Conservation (phyloP, 2,113 vertebrate genomes). For the Podiceps cristatus region DNA sequence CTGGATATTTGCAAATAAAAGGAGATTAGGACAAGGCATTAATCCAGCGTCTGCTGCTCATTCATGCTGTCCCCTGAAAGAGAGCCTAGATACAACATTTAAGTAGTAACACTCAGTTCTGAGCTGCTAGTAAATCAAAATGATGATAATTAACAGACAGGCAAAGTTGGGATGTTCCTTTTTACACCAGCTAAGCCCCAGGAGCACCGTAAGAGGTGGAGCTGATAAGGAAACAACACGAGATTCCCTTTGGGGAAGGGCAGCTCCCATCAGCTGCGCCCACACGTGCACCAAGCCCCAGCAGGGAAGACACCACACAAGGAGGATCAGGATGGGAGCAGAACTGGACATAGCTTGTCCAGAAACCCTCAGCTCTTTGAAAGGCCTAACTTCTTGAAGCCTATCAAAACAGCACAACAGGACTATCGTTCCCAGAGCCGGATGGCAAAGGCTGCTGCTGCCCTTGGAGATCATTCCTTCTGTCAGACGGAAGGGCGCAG, state of each 20-base stretch:
- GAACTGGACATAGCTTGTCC: background rate
- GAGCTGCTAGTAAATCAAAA: background rate
- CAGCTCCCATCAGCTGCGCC: background rate
- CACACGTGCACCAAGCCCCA: fast-evolving
- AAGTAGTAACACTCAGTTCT: background rate
- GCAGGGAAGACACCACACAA: fast-evolving
- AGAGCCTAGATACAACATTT: background rate
- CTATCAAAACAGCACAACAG: background rate
- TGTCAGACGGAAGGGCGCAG: background rate
- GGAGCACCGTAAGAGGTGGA: fast-evolving
- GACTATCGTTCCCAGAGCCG: background rate
- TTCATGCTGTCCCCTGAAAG: constrained; percentile 44
- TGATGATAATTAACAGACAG: background rate
- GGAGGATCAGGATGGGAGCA: background rate
- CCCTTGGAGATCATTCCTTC: fast-evolving
- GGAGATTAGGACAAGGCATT: constrained; percentile 50
- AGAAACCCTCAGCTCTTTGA: background rate
- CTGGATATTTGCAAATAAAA: constrained; percentile 58
- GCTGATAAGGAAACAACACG: background rate
- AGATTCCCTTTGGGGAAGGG: background rate
- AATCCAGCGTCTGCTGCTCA: constrained; percentile 48
- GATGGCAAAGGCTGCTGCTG: background rate
- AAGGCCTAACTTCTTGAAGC: background rate
- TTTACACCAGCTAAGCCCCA: background rate
- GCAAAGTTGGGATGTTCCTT: background rate